These are phyloP conservation scores for Diorhabda elongata DNA, from an alignment of 1,140 invertebrate species.

Conservation along the genomic window DNA sequence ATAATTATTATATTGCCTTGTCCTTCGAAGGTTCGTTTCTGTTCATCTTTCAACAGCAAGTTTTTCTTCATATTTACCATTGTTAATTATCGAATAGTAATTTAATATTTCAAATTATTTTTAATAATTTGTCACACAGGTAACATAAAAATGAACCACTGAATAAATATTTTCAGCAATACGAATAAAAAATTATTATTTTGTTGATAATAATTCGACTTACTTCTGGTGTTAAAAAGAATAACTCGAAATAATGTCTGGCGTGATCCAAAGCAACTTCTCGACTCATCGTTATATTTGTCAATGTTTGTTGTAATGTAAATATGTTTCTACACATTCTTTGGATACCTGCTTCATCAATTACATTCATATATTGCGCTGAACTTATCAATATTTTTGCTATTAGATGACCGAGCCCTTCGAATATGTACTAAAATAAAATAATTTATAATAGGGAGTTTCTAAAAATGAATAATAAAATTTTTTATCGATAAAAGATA, in stretches of 20 bases:
- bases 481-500: not conserved
- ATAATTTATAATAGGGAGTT: not conserved
- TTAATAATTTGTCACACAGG: no score
- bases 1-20: no score
- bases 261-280: constrained; percentile 86
- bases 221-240: constrained; percentile 79
- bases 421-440: constrained; percentile 82
- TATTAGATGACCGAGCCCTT: constrained; percentile 84
- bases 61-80: no score
- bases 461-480: not conserved
- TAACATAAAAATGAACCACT: no score
- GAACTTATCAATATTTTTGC: constrained; percentile 81
- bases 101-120: no score
- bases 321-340: constrained; percentile 84
- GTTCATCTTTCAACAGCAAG: no score
- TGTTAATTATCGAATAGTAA: no score
- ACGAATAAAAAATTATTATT: no score
- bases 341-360: constrained; percentile 75
- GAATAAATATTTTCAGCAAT: no score
- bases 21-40: no score
- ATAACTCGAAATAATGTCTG: constrained; percentile 82
- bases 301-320: constrained; percentile 79
- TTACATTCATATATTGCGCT: constrained; percentile 72
- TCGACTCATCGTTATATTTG: constrained; percentile 76
- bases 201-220: constrained; percentile 11